phyloP scores from a whole-genome alignment of 2,888 invertebrate genomes.

The Drosophila lacicola region DNA sequence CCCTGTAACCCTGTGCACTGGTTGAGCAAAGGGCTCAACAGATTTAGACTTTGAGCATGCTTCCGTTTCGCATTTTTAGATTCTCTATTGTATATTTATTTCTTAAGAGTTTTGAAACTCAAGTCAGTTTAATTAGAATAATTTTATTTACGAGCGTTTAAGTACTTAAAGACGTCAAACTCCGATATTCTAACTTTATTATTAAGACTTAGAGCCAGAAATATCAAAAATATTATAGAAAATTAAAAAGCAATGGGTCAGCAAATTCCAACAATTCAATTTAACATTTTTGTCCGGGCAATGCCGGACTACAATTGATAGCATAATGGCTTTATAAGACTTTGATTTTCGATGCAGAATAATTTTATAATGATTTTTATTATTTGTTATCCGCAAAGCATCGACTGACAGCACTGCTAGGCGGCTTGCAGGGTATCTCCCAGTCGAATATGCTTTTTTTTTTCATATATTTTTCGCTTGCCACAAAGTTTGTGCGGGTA shows the following conservation, averaged over 20 bases:
- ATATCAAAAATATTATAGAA: too few relatives aligned
- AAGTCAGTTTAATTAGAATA: too few relatives aligned
- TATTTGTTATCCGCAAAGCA: not conserved
- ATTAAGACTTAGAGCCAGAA: too few relatives aligned
- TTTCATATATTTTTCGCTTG: constrained; percentile 4
- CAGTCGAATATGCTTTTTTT: not conserved
- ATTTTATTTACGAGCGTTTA: too few relatives aligned
- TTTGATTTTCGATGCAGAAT: not conserved
- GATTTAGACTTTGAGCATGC: not conserved
- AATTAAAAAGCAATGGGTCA: not conserved
- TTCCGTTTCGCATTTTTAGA: not conserved
- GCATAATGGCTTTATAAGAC: not conserved
- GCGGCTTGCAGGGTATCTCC: not conserved
- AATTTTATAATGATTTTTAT: not conserved
- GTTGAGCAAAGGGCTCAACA: too few relatives aligned
- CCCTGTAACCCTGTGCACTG: not conserved
- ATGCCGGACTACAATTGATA: not conserved
- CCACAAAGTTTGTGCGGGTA: constrained; percentile 55
- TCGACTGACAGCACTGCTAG: not conserved
- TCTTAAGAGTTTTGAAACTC: not conserved
- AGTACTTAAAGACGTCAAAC: too few relatives aligned
- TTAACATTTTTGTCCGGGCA: not conserved
- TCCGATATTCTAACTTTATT: too few relatives aligned
- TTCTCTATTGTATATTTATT: not conserved
- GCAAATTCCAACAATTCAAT: not conserved